These are phyloP conservation scores for Synergus itoensis DNA, from an alignment of 2,888 invertebrate genomes.

Conservation along the genomic window DNA sequence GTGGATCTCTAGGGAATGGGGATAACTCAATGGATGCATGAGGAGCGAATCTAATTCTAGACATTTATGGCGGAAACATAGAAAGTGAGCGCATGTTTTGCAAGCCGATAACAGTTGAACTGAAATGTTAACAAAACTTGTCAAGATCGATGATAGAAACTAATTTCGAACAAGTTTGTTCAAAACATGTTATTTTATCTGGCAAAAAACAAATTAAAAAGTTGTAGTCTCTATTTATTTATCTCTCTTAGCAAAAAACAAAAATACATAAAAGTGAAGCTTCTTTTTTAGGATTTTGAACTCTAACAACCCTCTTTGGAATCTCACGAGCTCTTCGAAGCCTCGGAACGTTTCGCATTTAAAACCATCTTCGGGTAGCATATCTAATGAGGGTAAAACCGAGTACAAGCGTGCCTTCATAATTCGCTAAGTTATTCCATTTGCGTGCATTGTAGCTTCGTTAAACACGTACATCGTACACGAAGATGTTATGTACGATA, in stretches of 20 bases:
- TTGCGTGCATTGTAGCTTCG: conserved; percentile 64
- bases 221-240: neutral
- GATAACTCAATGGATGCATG: conserved; percentile 53
- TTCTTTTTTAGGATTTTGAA: neutral
- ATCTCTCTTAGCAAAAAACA: neutral
- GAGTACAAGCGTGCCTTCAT: conserved; percentile 75
- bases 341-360: conserved; percentile 57
- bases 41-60: conserved; percentile 57
- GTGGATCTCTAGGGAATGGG: conserved; percentile 52
- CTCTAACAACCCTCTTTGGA: conserved; percentile 18
- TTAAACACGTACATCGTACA: conserved; percentile 41
- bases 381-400: conserved; percentile 76
- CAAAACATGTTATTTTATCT: neutral
- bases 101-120: conserved; percentile 52
- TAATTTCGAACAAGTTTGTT: conserved; percentile 41
- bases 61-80: conserved; percentile 52
- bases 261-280: neutral
- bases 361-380: conserved; percentile 72
- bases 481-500: conserved; percentile 39
- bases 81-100: conserved; percentile 56
- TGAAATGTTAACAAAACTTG: conserved; percentile 45
- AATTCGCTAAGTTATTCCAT: conserved; percentile 76
- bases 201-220: neutral
- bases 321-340: conserved; percentile 42
- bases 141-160: conserved; percentile 23